Percentiles rank a stretch among this genome's conserved stretches.
Conservation (phyloP, 2,113 vertebrate species). For the Sprattus sprattus region DNA sequence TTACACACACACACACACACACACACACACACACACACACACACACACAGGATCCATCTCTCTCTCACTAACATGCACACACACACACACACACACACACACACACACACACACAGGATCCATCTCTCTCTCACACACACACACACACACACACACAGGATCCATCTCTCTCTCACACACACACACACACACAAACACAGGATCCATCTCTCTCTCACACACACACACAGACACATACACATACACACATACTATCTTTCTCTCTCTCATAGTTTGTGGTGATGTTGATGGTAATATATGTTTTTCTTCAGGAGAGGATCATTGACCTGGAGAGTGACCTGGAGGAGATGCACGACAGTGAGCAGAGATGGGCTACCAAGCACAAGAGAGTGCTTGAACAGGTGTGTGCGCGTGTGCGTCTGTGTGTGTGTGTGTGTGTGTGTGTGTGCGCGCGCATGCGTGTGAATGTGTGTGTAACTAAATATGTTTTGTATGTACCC, state of each 20-base stretch:
- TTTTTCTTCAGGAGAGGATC: constrained; percentile 66
- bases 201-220: no score
- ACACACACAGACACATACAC: not conserved
- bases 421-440: not conserved
- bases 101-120: no score
- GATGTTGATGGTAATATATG: not conserved
- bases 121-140: no score
- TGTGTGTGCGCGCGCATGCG: not conserved
- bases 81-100: no score
- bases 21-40: no score
- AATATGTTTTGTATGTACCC: not conserved
- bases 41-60: no score
- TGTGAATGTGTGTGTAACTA: not conserved
- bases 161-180: no score
- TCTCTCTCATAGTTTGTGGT: not conserved
- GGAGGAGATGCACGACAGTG: constrained; percentile 73
- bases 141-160: constrained; percentile 56
- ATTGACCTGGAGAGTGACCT: constrained; percentile 71
- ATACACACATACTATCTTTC: no score
- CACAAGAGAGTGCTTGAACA: constrained; percentile 72
- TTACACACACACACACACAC: constrained; percentile 61
- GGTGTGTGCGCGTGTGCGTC: constrained; percentile 49
- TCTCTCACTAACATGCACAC: not conserved
- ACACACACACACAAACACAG: constrained; percentile 53
- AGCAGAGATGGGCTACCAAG: constrained; percentile 67